These are phyloP conservation scores for Drosophila peninsularis DNA, from an alignment of 2,888 invertebrate species.

Conservation along the genomic window DNA sequence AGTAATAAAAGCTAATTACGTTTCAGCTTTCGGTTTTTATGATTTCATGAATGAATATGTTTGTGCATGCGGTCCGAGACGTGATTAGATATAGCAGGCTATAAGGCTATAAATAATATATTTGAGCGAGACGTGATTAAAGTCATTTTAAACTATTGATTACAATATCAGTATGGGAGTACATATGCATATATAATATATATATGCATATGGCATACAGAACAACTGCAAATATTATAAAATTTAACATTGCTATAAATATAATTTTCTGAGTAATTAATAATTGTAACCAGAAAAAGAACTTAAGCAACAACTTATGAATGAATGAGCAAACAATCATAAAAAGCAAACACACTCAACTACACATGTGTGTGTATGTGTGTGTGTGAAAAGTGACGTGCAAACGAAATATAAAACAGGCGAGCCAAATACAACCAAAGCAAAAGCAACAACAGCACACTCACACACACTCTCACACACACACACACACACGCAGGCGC, in stretches of 20 bases:
- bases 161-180: neutral
- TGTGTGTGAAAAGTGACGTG: conserved; percentile 43
- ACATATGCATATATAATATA: neutral
- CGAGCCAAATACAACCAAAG: conserved; percentile 36
- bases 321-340: conserved; percentile 55
- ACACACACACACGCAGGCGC: neutral
- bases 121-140: conserved; percentile 1
- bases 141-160: neutral
- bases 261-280: conserved; percentile 16
- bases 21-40: neutral
- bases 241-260: conserved; percentile 47
- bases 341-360: conserved; percentile 33
- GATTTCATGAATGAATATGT: conserved; percentile 40
- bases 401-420: conserved; percentile 62
- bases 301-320: conserved; percentile 64
- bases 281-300: conserved; percentile 27
- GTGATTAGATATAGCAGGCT: conserved; percentile 49
- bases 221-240: neutral
- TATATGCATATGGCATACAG: neutral
- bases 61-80: conserved; percentile 1
- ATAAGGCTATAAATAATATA: conserved; percentile 3
- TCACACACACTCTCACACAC: conserved; percentile 10
- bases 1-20: conserved; percentile 16
- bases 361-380: conserved; percentile 13
- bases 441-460: conserved; percentile 10